Evolutionary conservation across 2,113 vertebrate species (phyloP).

Genomic region (Condylura cristata): DNA sequence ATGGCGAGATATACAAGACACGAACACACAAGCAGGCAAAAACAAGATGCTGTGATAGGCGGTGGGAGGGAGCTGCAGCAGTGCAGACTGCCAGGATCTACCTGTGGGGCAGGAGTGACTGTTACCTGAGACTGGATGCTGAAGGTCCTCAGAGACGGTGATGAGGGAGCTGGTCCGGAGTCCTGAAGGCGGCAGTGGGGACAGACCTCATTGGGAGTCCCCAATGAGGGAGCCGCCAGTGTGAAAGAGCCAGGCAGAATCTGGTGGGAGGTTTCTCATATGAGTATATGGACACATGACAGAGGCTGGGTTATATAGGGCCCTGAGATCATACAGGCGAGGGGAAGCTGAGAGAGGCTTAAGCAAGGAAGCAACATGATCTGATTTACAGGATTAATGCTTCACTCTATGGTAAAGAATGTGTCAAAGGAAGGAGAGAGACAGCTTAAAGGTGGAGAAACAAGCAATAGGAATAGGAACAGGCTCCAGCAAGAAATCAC

Average conservation of each 20-base stretch:
- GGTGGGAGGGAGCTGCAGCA: background rate
- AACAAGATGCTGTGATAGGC: background rate
- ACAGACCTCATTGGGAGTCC: too few relatives aligned
- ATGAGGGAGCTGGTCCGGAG: fast-evolving
- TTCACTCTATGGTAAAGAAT: fast-evolving
- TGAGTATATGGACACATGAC: background rate
- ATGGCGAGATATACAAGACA: fast-evolving
- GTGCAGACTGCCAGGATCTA: fast-evolving
- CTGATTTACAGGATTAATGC: too few relatives aligned
- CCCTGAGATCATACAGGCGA: background rate
- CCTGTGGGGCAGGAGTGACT: background rate
- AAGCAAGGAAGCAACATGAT: background rate
- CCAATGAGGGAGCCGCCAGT: background rate
- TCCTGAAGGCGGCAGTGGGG: fast-evolving
- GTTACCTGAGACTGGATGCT: background rate
- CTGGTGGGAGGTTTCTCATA: fast-evolving
- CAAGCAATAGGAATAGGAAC: background rate
- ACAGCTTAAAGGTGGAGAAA: background rate
- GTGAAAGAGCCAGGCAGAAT: background rate
- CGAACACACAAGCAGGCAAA: background rate
- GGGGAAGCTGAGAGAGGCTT: background rate
- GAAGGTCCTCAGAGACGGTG: background rate
- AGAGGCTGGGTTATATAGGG: background rate
- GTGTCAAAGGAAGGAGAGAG: too few relatives aligned
- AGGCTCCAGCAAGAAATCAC: background rate